Percentiles rank a stretch among this genome's conserved stretches.
Conservation (phyloP, 2,888 invertebrate genomes). For the Erpobdella octoculata region DNA sequence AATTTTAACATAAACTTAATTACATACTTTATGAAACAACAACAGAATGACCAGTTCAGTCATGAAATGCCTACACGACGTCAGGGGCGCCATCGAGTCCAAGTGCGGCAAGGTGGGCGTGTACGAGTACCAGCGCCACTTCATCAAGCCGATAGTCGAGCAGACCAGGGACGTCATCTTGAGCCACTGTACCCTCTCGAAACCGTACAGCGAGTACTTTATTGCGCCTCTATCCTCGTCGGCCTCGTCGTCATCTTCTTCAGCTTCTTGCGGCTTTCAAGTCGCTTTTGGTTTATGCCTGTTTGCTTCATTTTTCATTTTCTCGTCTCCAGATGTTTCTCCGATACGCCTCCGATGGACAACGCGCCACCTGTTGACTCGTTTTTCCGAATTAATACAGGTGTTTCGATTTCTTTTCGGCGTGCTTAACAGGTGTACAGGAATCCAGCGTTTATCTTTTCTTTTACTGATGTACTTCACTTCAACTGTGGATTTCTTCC, state of each 20-base stretch:
- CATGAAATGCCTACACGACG: neutral
- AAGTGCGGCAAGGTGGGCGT: neutral
- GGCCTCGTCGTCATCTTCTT: neutral
- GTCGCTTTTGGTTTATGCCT: too few species aligned
- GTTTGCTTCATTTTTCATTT: too few species aligned
- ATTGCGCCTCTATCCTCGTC: conserved; percentile 4
- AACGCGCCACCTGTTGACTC: too few species aligned
- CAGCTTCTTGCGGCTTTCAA: too few species aligned
- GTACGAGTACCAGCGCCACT: conserved; percentile 2
- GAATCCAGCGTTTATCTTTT: neutral
- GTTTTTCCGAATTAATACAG: neutral
- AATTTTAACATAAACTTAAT: neutral
- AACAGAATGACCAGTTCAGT: conserved; percentile 7
- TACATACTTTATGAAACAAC: neutral
- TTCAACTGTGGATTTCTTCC: neutral
- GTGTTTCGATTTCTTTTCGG: neutral
- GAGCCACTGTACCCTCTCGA: conserved; percentile 20
- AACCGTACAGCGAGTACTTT: conserved; percentile 29
- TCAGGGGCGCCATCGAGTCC: neutral
- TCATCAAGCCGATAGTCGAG: conserved; percentile 8
- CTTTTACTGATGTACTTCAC: neutral
- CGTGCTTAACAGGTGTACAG: neutral
- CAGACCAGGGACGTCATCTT: conserved; percentile 10
- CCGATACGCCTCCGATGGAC: too few species aligned
- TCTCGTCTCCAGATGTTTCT: too few species aligned